Conservation (phyloP, 2,888 invertebrate genomes). For the Lochmaea capreae region DNA sequence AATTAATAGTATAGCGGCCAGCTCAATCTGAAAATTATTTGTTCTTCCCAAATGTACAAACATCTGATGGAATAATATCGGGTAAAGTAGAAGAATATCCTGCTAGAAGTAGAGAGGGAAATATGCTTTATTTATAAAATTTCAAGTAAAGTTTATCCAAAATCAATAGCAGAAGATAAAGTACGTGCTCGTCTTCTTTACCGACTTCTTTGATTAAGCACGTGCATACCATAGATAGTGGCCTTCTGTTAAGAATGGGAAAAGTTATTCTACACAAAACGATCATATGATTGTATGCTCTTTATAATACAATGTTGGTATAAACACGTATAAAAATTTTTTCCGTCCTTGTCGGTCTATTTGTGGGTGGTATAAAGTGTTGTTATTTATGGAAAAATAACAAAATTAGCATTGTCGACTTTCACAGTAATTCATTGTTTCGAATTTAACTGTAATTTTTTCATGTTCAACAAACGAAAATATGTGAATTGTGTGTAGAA, state of each 20-base stretch:
- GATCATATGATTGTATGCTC: too few species aligned
- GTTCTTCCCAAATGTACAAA: neutral
- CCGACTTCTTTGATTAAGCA: too few species aligned
- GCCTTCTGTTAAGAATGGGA: neutral
- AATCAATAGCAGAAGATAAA: too few species aligned
- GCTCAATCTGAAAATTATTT: neutral
- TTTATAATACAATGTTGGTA: neutral
- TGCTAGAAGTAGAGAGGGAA: too few species aligned
- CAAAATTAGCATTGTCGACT: constrained; percentile 37
- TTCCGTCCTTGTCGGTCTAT: constrained; percentile 4
- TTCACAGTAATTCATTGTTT: constrained; percentile 46
- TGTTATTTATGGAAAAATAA: neutral
- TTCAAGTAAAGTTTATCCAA: too few species aligned
- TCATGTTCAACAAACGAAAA: constrained; percentile 40
- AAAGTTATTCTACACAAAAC: neutral
- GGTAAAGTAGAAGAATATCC: too few species aligned
- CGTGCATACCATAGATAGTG: too few species aligned
- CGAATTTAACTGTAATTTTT: constrained; percentile 42
- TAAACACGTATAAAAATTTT: neutral
- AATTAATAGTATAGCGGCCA: neutral
- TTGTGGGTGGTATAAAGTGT: neutral
- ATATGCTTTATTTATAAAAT: too few species aligned
- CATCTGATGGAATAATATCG: neutral
- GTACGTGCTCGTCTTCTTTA: too few species aligned
- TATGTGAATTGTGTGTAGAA: constrained; percentile 14